Evolutionary conservation across 2,888 invertebrate species (phyloP), one percentile per base, ranked within the genome.

Genomic region (Eudasyphora cyanicolor): DNA sequence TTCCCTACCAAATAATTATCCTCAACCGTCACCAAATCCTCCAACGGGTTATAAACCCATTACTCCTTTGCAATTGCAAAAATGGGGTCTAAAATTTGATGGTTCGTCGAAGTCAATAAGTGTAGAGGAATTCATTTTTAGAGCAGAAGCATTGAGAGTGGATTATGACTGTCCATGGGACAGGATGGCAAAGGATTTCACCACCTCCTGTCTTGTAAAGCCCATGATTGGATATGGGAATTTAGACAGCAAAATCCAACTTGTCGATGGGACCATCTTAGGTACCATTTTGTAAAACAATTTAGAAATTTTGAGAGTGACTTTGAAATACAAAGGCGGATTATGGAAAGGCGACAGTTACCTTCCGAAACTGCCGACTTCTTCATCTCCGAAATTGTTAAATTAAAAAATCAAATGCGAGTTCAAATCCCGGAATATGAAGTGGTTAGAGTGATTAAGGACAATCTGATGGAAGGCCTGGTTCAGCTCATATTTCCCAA

Each of bases 291-390:
- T 2, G 10, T 60, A 3, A 60, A 60, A 60, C 24, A 60, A 19
- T 54, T 54, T 1, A 69, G 69, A 4, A 27, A 69, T 49, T 49
- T 69, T 8, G n/a, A n/a, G n/a, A n/a, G n/a, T n/a, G n/a, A n/a
- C n/a, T n/a, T n/a, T n/a, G n/a, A n/a, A n/a, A n/a, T 69, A 6
- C 69, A 69, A 24, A 3, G 69, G n/a, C 10, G 27, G 7, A 69
- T 69, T 5, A 19, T 69, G n/a, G 69, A 69, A 69, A 3, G 70
- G 3, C 8, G 70, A n/a, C 70, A 70, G 12, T 32, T 8, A 27
- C n/a, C n/a, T n/a, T n/a, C n/a, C n/a, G n/a, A n/a, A n/a, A n/a
- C n/a, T n/a, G n/a, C n/a, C n/a, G n/a, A n/a, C n/a, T n/a, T n/a
- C n/a, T n/a, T n/a, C n/a, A n/a, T n/a, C n/a, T n/a, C n/a, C n/a